A percentile compares a stretch with the other conserved stretches of the same genome.
These are phyloP conservation scores for Perca flavescens DNA, from an alignment of 2,113 vertebrate genomes.

Conservation along the genomic window DNA sequence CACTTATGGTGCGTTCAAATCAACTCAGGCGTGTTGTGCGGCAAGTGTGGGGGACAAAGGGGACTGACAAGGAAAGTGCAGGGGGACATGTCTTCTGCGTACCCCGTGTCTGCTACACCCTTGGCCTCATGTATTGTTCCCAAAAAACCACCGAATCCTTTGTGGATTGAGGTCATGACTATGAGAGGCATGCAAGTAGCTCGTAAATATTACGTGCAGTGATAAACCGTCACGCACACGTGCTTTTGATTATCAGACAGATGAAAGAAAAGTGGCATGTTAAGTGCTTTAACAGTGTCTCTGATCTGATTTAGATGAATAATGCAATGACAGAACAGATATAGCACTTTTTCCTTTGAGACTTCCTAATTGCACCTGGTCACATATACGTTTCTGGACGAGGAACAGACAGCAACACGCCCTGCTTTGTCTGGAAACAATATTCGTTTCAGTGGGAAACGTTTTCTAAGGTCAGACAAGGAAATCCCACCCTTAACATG, in stretches of 20 bases:
- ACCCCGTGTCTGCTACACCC: no score
- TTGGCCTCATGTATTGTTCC: neutral
- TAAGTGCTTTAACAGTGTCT: slow-evolving; percentile 35
- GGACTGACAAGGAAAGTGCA: no score
- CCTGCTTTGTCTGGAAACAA: slow-evolving; percentile 74
- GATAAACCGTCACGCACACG: slow-evolving; percentile 11
- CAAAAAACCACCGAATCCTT: slow-evolving; percentile 12
- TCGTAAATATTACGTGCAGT: slow-evolving; percentile 20
- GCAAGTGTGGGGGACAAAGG: no score
- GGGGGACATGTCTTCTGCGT: no score
- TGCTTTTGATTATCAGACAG: slow-evolving; percentile 41
- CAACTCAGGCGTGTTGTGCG: no score
- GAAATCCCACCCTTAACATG: slow-evolving; percentile 71
- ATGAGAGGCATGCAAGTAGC: slow-evolving; percentile 16
- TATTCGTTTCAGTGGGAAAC: slow-evolving; percentile 58
- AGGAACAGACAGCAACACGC: slow-evolving; percentile 61
- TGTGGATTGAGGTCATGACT: slow-evolving; percentile 18
- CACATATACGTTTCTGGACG: slow-evolving; percentile 36
- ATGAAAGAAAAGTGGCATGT: neutral
- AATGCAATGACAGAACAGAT: slow-evolving; percentile 23
- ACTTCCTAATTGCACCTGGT: slow-evolving; percentile 60
- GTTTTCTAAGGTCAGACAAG: slow-evolving; percentile 56
- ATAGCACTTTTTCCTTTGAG: slow-evolving; percentile 57
- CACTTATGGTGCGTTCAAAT: no score
- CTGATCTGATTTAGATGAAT: slow-evolving; percentile 10